phyloP scores from a whole-genome alignment of 2,113 vertebrate genomes.

The Martes martes region DNA sequence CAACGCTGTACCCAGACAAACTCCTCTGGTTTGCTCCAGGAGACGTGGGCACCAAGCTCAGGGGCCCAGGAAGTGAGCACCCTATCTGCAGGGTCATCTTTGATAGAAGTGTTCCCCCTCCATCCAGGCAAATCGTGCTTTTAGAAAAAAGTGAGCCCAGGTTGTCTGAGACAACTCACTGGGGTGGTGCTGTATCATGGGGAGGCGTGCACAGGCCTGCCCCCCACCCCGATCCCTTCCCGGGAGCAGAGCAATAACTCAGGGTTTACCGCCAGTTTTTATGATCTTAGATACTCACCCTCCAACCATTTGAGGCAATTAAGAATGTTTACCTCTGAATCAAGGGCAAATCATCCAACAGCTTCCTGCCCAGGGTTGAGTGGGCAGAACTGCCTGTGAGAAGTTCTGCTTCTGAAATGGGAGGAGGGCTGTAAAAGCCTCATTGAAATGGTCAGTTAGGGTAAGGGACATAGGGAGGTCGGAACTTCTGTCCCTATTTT shows the following conservation, averaged over 20 bases:
- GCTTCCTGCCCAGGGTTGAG: background rate
- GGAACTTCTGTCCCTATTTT: background rate
- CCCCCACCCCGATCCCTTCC: background rate
- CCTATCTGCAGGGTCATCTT: background rate
- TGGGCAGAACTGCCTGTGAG: background rate
- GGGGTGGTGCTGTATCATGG: background rate
- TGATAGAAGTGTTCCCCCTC: background rate
- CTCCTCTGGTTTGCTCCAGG: background rate
- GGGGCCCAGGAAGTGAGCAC: accelerated
- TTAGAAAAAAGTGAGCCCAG: background rate
- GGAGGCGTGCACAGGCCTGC: background rate
- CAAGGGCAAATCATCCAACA: background rate
- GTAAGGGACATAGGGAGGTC: accelerated
- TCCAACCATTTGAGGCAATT: conserved; percentile 26
- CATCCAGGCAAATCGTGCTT: background rate
- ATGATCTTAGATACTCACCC: conserved; percentile 32
- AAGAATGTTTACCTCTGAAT: conserved; percentile 45
- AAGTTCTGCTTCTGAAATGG: background rate
- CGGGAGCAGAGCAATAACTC: background rate
- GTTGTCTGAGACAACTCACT: background rate
- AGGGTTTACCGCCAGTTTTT: background rate
- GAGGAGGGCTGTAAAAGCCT: background rate
- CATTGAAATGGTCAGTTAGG: background rate
- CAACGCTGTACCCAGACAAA: accelerated
- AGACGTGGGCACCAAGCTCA: background rate